A percentile compares a stretch with the other conserved stretches of the same genome.
phyloP scores from a whole-genome alignment of 2,797 vertebrate genomes.

The Sorex maritimensis region DNA sequence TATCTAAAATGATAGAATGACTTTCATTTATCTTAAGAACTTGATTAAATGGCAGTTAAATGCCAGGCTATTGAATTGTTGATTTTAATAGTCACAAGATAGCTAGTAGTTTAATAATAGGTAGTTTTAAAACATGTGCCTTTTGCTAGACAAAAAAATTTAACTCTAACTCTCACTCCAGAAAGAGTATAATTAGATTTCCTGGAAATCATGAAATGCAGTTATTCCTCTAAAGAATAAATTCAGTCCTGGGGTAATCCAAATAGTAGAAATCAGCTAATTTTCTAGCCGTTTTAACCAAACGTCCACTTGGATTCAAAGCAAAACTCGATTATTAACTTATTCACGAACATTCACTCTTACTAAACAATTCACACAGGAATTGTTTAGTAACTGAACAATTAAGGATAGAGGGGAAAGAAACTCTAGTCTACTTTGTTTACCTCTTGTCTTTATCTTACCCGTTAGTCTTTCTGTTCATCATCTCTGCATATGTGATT shows the following conservation, averaged over 20 bases:
- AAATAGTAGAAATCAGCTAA: not conserved
- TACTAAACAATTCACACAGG: not conserved
- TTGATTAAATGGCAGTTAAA: constrained; percentile 36
- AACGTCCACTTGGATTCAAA: not conserved
- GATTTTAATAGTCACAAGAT: too few relatives aligned
- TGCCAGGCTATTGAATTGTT: not conserved
- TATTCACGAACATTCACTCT: not conserved
- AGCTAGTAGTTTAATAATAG: too few relatives aligned
- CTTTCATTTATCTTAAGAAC: constrained; percentile 39
- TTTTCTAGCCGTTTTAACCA: not conserved
- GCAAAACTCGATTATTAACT: not conserved
- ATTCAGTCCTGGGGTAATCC: not conserved
- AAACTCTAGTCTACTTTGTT: not conserved
- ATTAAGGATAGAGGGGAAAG: not conserved
- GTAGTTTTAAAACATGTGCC: not conserved
- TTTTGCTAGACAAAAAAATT: not conserved
- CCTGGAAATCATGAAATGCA: not conserved
- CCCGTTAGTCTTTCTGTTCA: not conserved
- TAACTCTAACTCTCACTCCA: not conserved
- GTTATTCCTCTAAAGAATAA: not conserved
- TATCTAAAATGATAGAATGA: constrained; percentile 27
- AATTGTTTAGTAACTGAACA: not conserved
- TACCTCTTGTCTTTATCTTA: not conserved
- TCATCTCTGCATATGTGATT: not conserved
- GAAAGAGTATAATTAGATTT: not conserved